Evolutionary conservation across 2,797 vertebrate genomes (phyloP), one percentile per base, ranked within the genome.

Genomic region (Smutsia temminckii): DNA sequence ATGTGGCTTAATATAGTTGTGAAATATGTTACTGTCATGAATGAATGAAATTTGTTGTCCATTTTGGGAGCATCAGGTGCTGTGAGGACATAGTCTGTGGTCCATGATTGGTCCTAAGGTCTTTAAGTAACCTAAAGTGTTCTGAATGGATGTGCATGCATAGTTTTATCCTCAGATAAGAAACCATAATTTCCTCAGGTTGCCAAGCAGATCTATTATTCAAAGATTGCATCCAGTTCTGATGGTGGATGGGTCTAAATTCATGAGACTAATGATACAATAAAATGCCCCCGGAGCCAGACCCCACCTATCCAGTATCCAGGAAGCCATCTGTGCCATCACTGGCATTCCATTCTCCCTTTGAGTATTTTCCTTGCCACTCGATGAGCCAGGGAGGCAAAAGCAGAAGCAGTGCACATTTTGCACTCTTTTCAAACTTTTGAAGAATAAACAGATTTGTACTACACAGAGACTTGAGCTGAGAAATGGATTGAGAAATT

Each of bases 201-300:
- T 85, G 86, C n/a, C 29, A 69, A 71, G 61, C 16, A 80, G n/a
- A 78, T 57, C 34, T 63, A 81, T 66, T 77, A 61, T 1, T 9
- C 21, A 57, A 53, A 78, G 29, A 40, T 8, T 64, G 7, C 9
- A 46, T 72, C 6, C 13, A 37, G 23, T 72, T 89, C 37, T 78
- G 37, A 46, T 46, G 53, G 5, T 72, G 37, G 3, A 5, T 57
- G 12, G 85, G 13, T 81, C 77, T 88, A 93, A 66, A 25, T 51
- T 94, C 64, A 42, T 27, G 13, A 96, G 40, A 63, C 25, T 17
- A 94, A 16, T 8, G 12, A 79, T 8, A 92, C 71, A 83, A 10
- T 68, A 63, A 85, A 80, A 81, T 85, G 42, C 23, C 17, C 49
- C 57, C 3, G 20, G 80, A 12, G 4, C 17, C 29, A 81, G 40